A percentile compares a stretch with the other conserved stretches of the same genome.
phyloP scores from a whole-genome alignment of 92 coral and sea anemone species.

The Parazoanthus swiftii region DNA sequence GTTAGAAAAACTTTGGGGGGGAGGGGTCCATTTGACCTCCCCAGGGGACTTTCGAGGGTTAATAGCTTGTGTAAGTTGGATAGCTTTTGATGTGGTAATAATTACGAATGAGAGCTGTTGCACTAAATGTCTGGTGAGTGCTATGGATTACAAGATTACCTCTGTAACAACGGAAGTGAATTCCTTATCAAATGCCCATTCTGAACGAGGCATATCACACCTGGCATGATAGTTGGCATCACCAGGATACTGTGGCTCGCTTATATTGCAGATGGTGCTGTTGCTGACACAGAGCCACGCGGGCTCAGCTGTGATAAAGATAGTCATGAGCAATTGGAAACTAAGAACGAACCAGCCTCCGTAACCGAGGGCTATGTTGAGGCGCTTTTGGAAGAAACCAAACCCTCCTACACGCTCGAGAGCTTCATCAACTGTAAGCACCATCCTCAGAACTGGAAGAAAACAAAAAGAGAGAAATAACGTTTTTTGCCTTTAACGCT shows the following conservation, averaged over 20 bases:
- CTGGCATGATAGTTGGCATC: slow-evolving; percentile 29
- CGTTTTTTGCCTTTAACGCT: too few species aligned
- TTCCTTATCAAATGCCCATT: slow-evolving; percentile 37
- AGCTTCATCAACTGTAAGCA: slow-evolving; percentile 32
- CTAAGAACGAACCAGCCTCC: slow-evolving; percentile 19
- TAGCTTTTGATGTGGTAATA: too few species aligned
- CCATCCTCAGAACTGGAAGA: neutral
- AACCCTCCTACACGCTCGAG: slow-evolving; percentile 36
- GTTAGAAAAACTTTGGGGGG: too few species aligned
- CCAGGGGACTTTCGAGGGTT: too few species aligned
- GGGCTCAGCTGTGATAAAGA: slow-evolving; percentile 46
- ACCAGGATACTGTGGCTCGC: slow-evolving; percentile 18
- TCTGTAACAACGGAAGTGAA: slow-evolving; percentile 50
- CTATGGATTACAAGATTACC: slow-evolving; percentile 6
- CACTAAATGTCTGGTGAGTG: too few species aligned
- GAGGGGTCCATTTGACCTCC: too few species aligned
- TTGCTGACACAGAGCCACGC: slow-evolving; percentile 47
- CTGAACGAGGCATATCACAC: slow-evolving; percentile 45
- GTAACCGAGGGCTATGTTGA: slow-evolving; percentile 18
- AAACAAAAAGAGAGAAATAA: too few species aligned
- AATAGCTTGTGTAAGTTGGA: too few species aligned
- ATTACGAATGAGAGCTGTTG: too few species aligned
- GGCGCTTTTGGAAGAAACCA: slow-evolving; percentile 35
- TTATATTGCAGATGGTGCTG: slow-evolving; percentile 47
- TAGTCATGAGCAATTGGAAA: slow-evolving; percentile 31